Conservation (phyloP, 2,113 vertebrate species). For the Syrmaticus mikado region DNA sequence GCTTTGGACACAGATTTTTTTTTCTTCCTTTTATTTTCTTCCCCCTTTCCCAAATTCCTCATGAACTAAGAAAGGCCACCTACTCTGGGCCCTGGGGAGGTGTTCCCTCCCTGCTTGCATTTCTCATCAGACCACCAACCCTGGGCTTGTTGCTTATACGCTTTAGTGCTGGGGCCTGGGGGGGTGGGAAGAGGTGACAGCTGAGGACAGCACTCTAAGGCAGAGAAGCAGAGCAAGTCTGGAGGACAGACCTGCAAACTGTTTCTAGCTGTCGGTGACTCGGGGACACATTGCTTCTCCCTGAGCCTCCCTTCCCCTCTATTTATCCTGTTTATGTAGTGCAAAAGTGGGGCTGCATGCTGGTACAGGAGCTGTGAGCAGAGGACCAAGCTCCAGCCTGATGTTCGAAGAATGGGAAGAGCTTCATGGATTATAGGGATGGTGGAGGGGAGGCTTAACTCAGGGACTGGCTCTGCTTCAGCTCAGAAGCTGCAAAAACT, state of each 20-base stretch:
- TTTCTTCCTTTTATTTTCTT: background rate
- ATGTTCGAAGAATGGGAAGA: background rate
- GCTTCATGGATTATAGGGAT: background rate
- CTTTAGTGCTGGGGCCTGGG: background rate
- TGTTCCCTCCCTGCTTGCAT: slow-evolving; percentile 26
- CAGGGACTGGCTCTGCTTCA: background rate
- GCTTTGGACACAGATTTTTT: background rate
- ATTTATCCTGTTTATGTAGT: background rate
- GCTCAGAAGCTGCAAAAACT: background rate
- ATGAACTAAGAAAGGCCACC: slow-evolving; percentile 47
- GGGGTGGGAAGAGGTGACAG: background rate
- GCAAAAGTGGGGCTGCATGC: background rate
- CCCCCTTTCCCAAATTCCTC: background rate
- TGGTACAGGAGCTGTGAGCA: accelerated
- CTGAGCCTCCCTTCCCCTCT: slow-evolving; percentile 4
- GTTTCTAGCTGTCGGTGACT: background rate
- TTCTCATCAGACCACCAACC: slow-evolving; percentile 52
- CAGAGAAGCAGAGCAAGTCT: background rate
- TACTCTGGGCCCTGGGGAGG: slow-evolving; percentile 54
- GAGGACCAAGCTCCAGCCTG: background rate
- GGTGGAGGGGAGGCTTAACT: background rate
- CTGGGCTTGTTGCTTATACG: background rate
- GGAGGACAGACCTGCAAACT: slow-evolving; percentile 17
- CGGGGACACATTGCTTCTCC: background rate
- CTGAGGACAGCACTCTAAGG: background rate